phyloP scores from a whole-genome alignment of 2,113 vertebrate species.

The Dipodomys spectabilis region DNA sequence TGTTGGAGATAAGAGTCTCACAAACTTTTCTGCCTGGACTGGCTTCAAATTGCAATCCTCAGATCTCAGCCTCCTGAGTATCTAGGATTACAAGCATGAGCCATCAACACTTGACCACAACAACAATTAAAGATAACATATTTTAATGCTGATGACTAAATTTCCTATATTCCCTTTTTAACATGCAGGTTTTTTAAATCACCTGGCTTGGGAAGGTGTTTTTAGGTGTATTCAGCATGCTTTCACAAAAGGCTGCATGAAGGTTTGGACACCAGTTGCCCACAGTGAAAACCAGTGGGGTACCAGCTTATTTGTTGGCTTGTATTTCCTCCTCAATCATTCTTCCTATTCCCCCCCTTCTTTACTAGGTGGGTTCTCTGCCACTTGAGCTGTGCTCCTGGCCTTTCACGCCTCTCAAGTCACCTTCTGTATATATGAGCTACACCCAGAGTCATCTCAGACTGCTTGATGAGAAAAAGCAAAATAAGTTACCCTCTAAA shows the following conservation, averaged over 20 bases:
- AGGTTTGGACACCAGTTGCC: neutral
- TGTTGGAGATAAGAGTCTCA: no score
- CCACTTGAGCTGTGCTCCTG: no score
- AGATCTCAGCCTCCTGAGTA: neutral
- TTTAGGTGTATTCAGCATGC: neutral
- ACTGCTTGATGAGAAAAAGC: neutral
- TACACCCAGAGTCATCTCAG: neutral
- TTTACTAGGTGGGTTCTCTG: neutral
- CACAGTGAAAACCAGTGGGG: neutral
- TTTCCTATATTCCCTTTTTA: no score
- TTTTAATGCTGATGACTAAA: no score
- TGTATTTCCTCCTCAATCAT: neutral
- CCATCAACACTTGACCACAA: no score
- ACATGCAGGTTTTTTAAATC: no score
- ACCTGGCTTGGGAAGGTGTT: neutral
- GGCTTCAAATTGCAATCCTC: neutral
- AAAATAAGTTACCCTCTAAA: neutral
- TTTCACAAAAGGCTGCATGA: neutral
- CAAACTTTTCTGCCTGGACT: neutral
- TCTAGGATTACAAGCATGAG: neutral
- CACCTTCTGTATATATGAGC: neutral
- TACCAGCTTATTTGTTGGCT: no score
- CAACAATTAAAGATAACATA: no score
- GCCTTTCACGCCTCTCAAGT: no score
- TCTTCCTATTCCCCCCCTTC: neutral